A percentile compares a stretch with the other conserved stretches of the same genome.
Conservation (phyloP, 2,888 invertebrate species). For the Alentia gelatinosa region DNA sequence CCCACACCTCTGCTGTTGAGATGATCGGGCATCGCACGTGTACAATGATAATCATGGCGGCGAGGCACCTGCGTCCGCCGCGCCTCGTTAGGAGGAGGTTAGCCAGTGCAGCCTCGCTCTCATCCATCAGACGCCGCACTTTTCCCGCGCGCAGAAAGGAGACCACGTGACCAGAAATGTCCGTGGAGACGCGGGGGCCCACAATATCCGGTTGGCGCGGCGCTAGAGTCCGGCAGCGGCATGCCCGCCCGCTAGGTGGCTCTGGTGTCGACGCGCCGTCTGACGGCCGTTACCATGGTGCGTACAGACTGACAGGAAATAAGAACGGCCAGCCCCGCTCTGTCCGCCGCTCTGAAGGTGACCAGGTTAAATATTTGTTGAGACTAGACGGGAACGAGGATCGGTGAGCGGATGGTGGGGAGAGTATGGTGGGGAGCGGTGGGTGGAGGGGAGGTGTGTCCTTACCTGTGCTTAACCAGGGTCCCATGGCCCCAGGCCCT, state of each 20-base stretch:
- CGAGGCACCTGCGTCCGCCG: not conserved
- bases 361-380: slow-evolving; percentile 7
- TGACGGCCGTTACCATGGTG: slow-evolving; percentile 2
- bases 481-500: not conserved
- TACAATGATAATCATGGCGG: not conserved
- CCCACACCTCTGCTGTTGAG: too few species aligned
- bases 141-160: not conserved
- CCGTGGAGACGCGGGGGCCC: not conserved
- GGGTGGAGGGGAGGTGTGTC: too few species aligned
- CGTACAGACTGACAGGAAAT: not conserved
- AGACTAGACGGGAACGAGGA: not conserved
- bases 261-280: not conserved
- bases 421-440: not conserved
- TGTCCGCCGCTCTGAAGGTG: not conserved
- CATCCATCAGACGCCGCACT: not conserved
- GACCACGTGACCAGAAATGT: slow-evolving; percentile 10
- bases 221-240: not conserved
- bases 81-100: not conserved
- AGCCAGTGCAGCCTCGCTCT: not conserved
- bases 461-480: not conserved
- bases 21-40: too few species aligned
- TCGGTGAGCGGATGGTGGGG: not conserved
- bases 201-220: not conserved
- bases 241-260: not conserved
- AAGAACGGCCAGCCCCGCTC: not conserved